Evolutionary conservation across 53 echinoderm and acorn worm species (phyloP).

Genomic region (Temnopleurus reevesii): DNA sequence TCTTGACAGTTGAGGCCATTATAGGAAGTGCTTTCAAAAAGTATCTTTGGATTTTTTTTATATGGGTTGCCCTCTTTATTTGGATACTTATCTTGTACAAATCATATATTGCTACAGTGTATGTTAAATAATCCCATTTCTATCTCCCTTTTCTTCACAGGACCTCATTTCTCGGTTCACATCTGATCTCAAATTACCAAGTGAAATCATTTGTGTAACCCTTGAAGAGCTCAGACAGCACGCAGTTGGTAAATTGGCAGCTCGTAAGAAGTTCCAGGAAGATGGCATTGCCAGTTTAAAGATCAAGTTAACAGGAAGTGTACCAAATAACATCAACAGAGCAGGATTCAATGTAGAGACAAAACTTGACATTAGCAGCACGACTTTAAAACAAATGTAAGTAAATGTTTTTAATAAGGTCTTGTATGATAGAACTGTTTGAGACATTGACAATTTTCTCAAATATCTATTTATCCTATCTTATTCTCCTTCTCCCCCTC

Average conservation of each 20-base stretch:
- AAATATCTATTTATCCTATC: too few species aligned
- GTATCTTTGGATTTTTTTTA: too few species aligned
- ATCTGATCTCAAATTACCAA: slow-evolving; percentile 56
- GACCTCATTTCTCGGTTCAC: slow-evolving; percentile 65
- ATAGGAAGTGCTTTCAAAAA: too few species aligned
- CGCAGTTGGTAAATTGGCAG: slow-evolving; percentile 81
- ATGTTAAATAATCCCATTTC: too few species aligned
- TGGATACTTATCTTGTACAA: too few species aligned
- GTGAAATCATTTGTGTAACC: slow-evolving; percentile 59
- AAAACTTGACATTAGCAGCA: slow-evolving; percentile 68
- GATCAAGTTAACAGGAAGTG: slow-evolving; percentile 74
- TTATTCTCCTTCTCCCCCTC: too few species aligned
- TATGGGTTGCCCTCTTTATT: too few species aligned
- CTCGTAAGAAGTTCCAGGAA: slow-evolving; percentile 67
- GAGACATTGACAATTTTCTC: too few species aligned
- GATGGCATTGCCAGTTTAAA: slow-evolving; percentile 75
- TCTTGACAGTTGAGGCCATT: too few species aligned
- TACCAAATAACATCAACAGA: slow-evolving; percentile 12
- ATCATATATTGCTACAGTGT: too few species aligned
- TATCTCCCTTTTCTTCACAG: slow-evolving; percentile 38
- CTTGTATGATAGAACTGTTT: too few species aligned
- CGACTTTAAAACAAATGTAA: slow-evolving; percentile 73
- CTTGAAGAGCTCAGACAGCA: slow-evolving; percentile 87
- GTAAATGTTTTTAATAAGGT: background rate
- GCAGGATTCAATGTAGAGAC: slow-evolving; percentile 66